Percentiles rank a stretch among this genome's conserved stretches.
Conservation (phyloP, 2,888 invertebrate genomes). For the Syritta pipiens region DNA sequence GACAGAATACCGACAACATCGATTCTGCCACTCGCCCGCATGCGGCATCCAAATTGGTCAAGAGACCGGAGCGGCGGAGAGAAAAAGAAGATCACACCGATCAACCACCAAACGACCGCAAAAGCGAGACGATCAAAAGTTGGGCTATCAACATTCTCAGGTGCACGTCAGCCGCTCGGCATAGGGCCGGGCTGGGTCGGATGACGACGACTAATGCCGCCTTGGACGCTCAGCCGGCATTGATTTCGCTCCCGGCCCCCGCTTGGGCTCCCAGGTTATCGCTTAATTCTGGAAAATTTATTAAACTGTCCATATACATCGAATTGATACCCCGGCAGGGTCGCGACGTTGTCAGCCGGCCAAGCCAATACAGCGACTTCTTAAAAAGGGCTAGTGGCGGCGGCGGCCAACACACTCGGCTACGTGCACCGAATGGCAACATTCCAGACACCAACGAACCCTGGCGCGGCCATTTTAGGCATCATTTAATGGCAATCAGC, state of each 20-base stretch:
- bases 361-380: constrained; percentile 10
- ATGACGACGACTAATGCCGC: constrained; percentile 31
- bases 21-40: constrained; percentile 60
- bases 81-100: constrained; percentile 1
- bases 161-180: constrained; percentile 72
- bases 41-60: constrained; percentile 52
- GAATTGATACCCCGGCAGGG: constrained; percentile 56
- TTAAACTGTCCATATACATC: constrained; percentile 60
- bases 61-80: constrained; percentile 26
- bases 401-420: not conserved
- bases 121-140: constrained; percentile 48
- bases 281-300: constrained; percentile 68
- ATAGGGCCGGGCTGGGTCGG: constrained; percentile 32
- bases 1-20: constrained; percentile 64
- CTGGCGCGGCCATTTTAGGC: constrained; percentile 61
- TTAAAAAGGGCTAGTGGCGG: constrained; percentile 52
- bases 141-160: constrained; percentile 79
- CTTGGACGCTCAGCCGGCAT: not conserved
- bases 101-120: too few relatives aligned
- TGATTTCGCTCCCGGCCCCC: too few relatives aligned
- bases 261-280: constrained; percentile 38
- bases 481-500: constrained; percentile 61
- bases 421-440: constrained; percentile 48
- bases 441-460: constrained; percentile 67
- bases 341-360: too few relatives aligned